Evolutionary conservation across 1,140 invertebrate species (phyloP), one percentile per base, ranked within the genome.

Genomic region (Drosophila tsacasi): DNA sequence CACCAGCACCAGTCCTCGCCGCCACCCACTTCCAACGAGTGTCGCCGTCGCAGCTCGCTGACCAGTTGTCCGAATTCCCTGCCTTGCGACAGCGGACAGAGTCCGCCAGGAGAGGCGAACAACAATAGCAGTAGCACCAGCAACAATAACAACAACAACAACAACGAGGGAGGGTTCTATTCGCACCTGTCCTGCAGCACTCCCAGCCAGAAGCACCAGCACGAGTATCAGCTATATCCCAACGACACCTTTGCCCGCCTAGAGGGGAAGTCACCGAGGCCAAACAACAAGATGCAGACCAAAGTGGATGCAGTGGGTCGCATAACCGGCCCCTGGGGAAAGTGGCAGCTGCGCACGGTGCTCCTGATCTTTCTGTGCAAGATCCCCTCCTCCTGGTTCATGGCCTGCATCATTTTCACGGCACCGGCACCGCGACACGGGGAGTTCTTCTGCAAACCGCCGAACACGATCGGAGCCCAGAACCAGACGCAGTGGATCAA

Each of bases 351-450:
- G 42, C 83, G 93, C 35, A 89, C 93, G 0, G 92, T 93, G 3
- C 73, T 93, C 1, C 65, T 93, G 5, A 92, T 94, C 19, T 94
- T 90, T 58, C 65, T 94, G 0, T 93, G 92, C 59, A 94, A 94
- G 68, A 93, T 94, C 25, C 93, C 93, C 1, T 93, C 93, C 2
- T 93, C 93, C 7, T 94, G 93, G 93, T 93, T 93, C 52, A 93
- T 93, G 93, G 93, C 93, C 10, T 93, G 93, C 61, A 92, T 94
- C n/a, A 93, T 93, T 47, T 93, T 93, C 30, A 93, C 92, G 37
- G 92, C 92, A 0, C 92, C 92, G 2, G 91, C 91, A 0, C 91
- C 92, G 3, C 66, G 91, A 7, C 91, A 92, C 32, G 91, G 92
- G 13, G 92, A 93, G 54, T 93, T 93, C 63, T 93, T 92, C 39